These are phyloP conservation scores for Sylvia atricapilla DNA, from an alignment of 2,113 vertebrate genomes.

Conservation along the genomic window DNA sequence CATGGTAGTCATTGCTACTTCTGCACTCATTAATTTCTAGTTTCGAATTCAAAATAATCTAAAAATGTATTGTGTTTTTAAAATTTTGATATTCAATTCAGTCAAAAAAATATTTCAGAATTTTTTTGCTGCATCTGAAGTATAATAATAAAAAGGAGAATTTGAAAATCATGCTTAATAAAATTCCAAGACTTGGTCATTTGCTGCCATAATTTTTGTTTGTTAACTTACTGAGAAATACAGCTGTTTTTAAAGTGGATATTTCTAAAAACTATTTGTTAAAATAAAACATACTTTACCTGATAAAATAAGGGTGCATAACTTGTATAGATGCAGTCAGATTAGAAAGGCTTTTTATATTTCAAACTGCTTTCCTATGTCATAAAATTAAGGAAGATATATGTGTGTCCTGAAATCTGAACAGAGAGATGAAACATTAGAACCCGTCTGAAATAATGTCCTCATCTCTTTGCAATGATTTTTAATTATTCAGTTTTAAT, in stretches of 20 bases:
- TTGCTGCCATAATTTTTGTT: neutral
- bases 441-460: neutral
- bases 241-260: neutral
- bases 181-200: neutral
- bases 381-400: neutral
- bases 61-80: rapidly evolving
- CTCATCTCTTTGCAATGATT: neutral
- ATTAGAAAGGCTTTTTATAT: neutral
- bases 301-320: neutral
- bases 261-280: neutral
- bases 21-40: neutral
- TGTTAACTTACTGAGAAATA: neutral
- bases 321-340: neutral
- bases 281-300: neutral
- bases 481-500: neutral
- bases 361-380: neutral
- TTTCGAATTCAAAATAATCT: neutral
- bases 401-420: neutral
- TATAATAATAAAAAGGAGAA: neutral
- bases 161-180: neutral
- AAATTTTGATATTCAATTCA: neutral
- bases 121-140: neutral
- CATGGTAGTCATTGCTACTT: neutral
- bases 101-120: neutral
- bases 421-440: neutral